These are phyloP conservation scores for Agriopis leucophaearia DNA, from an alignment of 2,888 invertebrate genomes.

Conservation along the genomic window DNA sequence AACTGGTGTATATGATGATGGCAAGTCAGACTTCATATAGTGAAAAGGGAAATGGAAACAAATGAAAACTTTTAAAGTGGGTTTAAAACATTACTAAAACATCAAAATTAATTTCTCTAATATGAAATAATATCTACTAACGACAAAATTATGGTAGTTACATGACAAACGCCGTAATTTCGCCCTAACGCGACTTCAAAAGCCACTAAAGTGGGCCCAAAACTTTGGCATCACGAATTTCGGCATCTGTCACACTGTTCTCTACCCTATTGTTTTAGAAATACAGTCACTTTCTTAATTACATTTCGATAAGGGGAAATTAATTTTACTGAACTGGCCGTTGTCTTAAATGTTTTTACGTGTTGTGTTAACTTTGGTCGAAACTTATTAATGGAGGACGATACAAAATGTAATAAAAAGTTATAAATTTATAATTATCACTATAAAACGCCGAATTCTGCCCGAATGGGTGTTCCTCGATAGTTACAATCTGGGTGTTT, in stretches of 20 bases:
- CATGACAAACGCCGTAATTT: constrained; percentile 48
- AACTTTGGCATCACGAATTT: constrained; percentile 41
- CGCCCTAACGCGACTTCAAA: constrained; percentile 52
- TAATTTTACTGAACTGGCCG: constrained; percentile 29
- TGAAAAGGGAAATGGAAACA: neutral
- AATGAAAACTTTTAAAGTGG: constrained; percentile 12
- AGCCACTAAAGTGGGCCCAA: constrained; percentile 46
- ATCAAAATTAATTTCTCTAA: constrained; percentile 32
- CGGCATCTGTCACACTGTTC: constrained; percentile 12
- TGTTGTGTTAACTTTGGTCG: constrained; percentile 19
- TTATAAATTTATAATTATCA: no score
- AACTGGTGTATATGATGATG: no score
- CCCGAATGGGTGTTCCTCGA: no score
- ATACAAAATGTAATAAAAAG: neutral
- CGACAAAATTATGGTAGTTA: constrained; percentile 45
- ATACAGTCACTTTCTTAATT: constrained; percentile 33
- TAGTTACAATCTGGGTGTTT: no score
- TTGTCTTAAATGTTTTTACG: constrained; percentile 35
- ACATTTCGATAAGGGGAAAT: constrained; percentile 22
- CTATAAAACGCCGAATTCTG: no score
- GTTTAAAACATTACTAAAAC: constrained; percentile 27
- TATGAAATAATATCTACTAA: constrained; percentile 41
- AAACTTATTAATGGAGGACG: constrained; percentile 14
- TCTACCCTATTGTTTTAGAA: constrained; percentile 41
- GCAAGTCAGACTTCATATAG: no score